Conservation (phyloP, 2,113 vertebrate species). For the Datnioides undecimradiatus region DNA sequence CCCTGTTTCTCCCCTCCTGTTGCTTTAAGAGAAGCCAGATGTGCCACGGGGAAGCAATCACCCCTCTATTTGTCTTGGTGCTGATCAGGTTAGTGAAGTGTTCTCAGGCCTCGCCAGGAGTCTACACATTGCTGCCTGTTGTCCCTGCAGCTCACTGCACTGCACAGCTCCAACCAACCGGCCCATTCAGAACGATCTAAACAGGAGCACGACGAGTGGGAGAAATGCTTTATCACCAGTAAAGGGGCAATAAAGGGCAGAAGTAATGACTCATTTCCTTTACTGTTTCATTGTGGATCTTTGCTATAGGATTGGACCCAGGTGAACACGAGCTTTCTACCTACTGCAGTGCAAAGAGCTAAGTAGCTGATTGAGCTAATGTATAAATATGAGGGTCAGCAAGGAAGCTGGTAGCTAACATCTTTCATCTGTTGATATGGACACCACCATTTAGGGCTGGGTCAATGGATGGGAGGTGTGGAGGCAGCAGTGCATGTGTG, state of each 20-base stretch:
- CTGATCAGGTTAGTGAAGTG: constrained; percentile 84
- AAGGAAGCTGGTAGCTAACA: constrained; percentile 71
- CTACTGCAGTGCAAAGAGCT: not conserved
- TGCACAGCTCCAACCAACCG: constrained; percentile 51
- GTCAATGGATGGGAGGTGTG: constrained; percentile 73
- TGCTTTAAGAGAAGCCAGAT: constrained; percentile 84
- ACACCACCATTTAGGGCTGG: constrained; percentile 73
- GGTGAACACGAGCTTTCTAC: constrained; percentile 28
- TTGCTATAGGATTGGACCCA: constrained; percentile 41
- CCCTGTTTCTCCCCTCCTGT: constrained; percentile 55
- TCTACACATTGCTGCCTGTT: constrained; percentile 72
- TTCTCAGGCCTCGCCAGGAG: constrained; percentile 77
- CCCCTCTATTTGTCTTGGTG: constrained; percentile 85
- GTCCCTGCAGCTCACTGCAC: constrained; percentile 55
- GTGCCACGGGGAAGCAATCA: constrained; percentile 83
- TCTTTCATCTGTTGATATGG: constrained; percentile 77
- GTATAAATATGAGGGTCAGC: constrained; percentile 54
- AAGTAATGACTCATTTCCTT: constrained; percentile 17
- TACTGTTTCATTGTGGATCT: constrained; percentile 29
- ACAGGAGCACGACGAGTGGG: constrained; percentile 19
- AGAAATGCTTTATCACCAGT: constrained; percentile 35
- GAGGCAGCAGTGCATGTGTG: constrained; percentile 46
- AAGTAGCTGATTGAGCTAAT: constrained; percentile 49
- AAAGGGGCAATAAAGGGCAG: constrained; percentile 20
- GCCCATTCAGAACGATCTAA: constrained; percentile 46